Evolutionary conservation across 2,113 vertebrate species (phyloP).

Genomic region (human (Homo sapiens)): DNA sequence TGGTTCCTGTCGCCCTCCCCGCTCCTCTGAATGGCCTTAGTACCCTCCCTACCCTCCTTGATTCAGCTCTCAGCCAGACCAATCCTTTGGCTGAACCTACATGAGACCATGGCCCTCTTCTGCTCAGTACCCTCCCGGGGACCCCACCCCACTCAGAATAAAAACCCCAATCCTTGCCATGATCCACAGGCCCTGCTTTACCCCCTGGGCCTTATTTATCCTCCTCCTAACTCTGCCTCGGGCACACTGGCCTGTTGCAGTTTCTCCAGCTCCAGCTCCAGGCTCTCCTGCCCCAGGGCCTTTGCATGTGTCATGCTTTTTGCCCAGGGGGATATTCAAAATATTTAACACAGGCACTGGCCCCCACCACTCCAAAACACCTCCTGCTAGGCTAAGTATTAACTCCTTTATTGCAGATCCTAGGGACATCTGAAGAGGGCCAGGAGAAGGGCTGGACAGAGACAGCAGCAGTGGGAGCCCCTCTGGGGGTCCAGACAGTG

Average conservation of each 20-base stretch:
- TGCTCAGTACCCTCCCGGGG: background rate
- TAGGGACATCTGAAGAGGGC: background rate
- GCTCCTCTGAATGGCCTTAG: background rate
- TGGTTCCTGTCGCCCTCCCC: background rate
- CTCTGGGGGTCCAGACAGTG: too few relatives aligned
- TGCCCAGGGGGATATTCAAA: background rate
- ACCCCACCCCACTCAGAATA: too few relatives aligned
- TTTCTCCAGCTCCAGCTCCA: too few relatives aligned
- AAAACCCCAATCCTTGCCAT: background rate
- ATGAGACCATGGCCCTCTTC: background rate
- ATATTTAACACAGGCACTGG: background rate
- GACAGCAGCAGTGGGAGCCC: too few relatives aligned
- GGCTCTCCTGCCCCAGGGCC: background rate
- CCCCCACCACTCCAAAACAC: background rate
- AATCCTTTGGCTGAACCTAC: background rate
- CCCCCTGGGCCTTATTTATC: background rate
- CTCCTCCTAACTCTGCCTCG: background rate
- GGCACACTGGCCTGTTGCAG: too few relatives aligned
- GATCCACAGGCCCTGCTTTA: background rate
- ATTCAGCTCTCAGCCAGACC: background rate
- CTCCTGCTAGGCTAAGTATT: too few relatives aligned
- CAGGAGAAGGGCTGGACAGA: background rate
- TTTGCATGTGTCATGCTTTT: background rate
- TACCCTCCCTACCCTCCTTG: background rate
- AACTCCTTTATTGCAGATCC: background rate